A percentile compares a stretch with the other conserved stretches of the same genome.
Evolutionary conservation across 2,888 invertebrate species (phyloP).

Genomic region (Parasteatoda lunata): DNA sequence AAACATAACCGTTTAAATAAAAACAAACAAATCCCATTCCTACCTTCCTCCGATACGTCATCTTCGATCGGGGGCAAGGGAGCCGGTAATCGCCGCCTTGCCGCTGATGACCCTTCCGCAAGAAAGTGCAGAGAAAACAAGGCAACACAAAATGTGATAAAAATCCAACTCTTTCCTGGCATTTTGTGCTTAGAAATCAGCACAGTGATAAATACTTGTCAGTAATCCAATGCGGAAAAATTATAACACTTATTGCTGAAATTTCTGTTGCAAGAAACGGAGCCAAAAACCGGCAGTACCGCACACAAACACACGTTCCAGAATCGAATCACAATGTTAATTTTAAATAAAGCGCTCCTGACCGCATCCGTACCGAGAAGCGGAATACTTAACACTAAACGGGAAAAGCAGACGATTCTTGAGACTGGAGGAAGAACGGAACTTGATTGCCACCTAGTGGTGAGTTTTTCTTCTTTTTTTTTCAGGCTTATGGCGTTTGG

Average conservation of each 20-base stretch:
- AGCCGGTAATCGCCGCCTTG: slow-evolving; percentile 41
- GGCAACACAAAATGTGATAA: slow-evolving; percentile 7
- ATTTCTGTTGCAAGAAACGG: background rate
- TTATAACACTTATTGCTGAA: slow-evolving; percentile 14
- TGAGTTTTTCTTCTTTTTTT: background rate
- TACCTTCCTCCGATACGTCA: slow-evolving; percentile 38
- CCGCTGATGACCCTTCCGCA: slow-evolving; percentile 7
- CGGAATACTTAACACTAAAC: slow-evolving; percentile 53
- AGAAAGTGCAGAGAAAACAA: slow-evolving; percentile 6
- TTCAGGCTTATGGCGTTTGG: background rate
- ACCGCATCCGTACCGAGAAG: slow-evolving; percentile 7
- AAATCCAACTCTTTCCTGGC: slow-evolving; percentile 25
- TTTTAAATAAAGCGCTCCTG: background rate
- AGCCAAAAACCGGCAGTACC: background rate
- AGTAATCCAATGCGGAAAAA: background rate
- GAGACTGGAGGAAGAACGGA: background rate
- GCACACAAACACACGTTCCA: slow-evolving; percentile 7
- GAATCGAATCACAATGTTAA: too few relatives aligned
- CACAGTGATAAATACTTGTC: background rate
- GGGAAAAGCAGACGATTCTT: slow-evolving; percentile 26
- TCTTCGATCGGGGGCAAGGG: slow-evolving; percentile 56
- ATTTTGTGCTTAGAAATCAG: slow-evolving; percentile 10
- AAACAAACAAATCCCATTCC: background rate
- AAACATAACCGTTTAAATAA: background rate
- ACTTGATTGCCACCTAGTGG: slow-evolving; percentile 7